Evolutionary conservation across 2,888 invertebrate genomes (phyloP).

Genomic region (Drosophila paucipuncta): DNA sequence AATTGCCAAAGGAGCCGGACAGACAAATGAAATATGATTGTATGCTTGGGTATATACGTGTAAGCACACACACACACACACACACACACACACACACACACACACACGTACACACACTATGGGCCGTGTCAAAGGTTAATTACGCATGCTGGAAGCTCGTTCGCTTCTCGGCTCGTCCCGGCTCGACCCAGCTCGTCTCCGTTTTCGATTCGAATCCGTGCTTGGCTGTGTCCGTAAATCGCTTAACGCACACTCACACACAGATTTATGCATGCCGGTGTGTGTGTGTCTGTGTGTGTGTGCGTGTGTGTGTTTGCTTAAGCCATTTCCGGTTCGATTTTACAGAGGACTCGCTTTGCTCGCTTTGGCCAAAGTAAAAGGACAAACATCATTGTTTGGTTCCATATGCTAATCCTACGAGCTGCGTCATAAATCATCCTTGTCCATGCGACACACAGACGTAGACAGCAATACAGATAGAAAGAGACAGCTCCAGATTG

Average conservation of each 20-base stretch:
- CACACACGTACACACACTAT: conserved; percentile 12
- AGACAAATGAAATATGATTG: conserved; percentile 76
- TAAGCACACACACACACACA: conserved; percentile 14
- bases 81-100: conserved; percentile 5
- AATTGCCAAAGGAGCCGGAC: conserved; percentile 66
- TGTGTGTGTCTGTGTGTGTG: conserved; percentile 5
- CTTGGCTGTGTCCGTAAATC: conserved; percentile 55
- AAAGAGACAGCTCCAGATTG: not conserved
- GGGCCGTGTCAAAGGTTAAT: conserved; percentile 75
- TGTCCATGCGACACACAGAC: conserved; percentile 31
- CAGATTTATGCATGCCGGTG: conserved; percentile 4
- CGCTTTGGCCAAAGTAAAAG: conserved; percentile 30
- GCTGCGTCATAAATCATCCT: conserved; percentile 73
- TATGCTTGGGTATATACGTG: conserved; percentile 27
- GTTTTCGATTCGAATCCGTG: conserved; percentile 35
- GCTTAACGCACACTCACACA: conserved; percentile 45
- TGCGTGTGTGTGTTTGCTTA: conserved; percentile 61
- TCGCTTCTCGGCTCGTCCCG: conserved; percentile 12
- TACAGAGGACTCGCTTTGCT: conserved; percentile 30
- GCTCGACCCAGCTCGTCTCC: conserved; percentile 22
- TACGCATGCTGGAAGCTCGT: conserved; percentile 75
- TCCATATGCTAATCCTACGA: conserved; percentile 76
- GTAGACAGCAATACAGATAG: conserved; percentile 1
- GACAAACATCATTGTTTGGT: conserved; percentile 76
- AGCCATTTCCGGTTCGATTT: conserved; percentile 80